These are phyloP conservation scores for Mesopsocus fuscifrons DNA, from an alignment of 2,888 invertebrate species.

Conservation along the genomic window DNA sequence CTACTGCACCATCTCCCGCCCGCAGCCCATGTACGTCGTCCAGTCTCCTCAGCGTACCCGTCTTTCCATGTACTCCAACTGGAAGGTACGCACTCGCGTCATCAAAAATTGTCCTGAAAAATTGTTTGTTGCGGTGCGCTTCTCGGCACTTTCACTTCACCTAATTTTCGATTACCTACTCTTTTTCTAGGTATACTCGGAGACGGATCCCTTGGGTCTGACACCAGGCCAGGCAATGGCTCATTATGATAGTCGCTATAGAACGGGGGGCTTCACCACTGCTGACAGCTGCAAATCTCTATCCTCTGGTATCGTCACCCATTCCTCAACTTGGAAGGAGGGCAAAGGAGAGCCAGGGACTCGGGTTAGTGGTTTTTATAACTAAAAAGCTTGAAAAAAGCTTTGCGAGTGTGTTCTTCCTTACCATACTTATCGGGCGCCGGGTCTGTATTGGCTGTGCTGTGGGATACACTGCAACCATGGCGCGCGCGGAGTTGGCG, in stretches of 20 bases:
- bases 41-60: conserved; percentile 58
- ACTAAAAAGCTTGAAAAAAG: too few species aligned
- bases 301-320: conserved; percentile 37
- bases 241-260: conserved; percentile 59
- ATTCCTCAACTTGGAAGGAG: conserved; percentile 40
- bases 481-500: too few species aligned
- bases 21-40: conserved; percentile 81
- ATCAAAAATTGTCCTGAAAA: too few species aligned
- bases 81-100: conserved; percentile 55
- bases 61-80: conserved; percentile 93
- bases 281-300: conserved; percentile 34
- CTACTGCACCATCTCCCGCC: conserved; percentile 82
- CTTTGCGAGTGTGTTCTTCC: too few species aligned
- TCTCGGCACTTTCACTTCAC: too few species aligned
- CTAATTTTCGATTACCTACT: too few species aligned
- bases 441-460: too few species aligned
- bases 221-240: conserved; percentile 44
- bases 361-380: too few species aligned
- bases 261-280: conserved; percentile 36
- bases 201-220: conserved; percentile 46
- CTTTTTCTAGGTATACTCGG: conserved; percentile 39
- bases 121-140: too few species aligned
- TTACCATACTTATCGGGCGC: too few species aligned
- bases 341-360: conserved; percentile 30
- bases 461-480: too few species aligned